Base-by-base conservation (phyloP, 2,113 vertebrate species). In the Engystomops pustulosus region DNA sequence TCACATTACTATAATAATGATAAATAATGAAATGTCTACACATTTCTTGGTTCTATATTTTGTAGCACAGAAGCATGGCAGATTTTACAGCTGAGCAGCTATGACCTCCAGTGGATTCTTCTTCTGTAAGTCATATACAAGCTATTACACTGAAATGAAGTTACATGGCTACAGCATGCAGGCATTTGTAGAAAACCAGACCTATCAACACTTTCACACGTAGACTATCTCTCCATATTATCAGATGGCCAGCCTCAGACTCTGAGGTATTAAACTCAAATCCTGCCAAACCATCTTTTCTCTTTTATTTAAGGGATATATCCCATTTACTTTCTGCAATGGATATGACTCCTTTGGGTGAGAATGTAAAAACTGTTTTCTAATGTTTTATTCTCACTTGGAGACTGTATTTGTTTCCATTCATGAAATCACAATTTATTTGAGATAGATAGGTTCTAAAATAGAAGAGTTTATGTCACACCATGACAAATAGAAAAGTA, bases 1-100 rank as follows among this genome's bases (percentile, higher is more conserved):
- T n/a, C 80, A 45, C 71, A 82, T 82, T 72, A 82, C 80, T 72
- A 38, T 58, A 74, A 82, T 82, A 72, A 82, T 82, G 68, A 82
- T 82, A 58, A 82, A 82, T 82, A 38, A 71, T 71, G 47, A 72
- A 82, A 60, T 32, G 80, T 82, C 47, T 45, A 2, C 30, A 44
- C 17, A 15, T 72, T 55, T 71, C 51, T 60, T 23, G 15, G 49
- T 27, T 41, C 58, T 44, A 81, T 30, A 36, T 71, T 41, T 30
- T n/a, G 23, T 51, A 72, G 23, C 49, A 38, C 51, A 30, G 49
- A 69, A 82, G 51, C 80, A 58, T 44, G 30, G 51, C 12, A 60
- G 27, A 69, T 81, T 53, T 69, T 80, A 65, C 58, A 65, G 77
- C 36, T 67, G 58, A 65, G 58, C 58, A 30, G 38, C n/a, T 67